Evolutionary conservation across 2,888 invertebrate genomes (phyloP).

Genomic region (Chrysomela aeneicollis): DNA sequence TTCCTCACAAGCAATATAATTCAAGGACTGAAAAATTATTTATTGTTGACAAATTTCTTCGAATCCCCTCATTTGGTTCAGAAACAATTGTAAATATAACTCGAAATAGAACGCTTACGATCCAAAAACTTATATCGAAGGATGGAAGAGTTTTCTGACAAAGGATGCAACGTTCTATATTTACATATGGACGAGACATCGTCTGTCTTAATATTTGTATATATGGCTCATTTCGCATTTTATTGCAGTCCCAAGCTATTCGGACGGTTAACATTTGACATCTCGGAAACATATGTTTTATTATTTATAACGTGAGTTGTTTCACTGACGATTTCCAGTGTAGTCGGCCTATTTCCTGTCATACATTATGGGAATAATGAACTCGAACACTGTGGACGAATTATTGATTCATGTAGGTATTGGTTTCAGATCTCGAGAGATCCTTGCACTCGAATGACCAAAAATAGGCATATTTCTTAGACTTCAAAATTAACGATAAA

Average conservation of each 20-base stretch:
- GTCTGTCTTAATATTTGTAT: slow-evolving; percentile 36
- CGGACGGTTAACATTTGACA: slow-evolving; percentile 32
- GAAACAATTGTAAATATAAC: background rate
- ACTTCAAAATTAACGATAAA: no score
- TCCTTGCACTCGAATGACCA: no score
- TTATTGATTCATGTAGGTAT: no score
- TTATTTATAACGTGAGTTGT: slow-evolving; percentile 40
- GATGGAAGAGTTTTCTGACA: background rate
- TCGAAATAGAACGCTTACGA: background rate
- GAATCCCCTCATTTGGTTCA: background rate
- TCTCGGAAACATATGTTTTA: slow-evolving; percentile 37
- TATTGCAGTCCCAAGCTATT: slow-evolving; percentile 36
- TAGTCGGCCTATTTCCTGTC: slow-evolving; percentile 25
- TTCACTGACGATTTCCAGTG: slow-evolving; percentile 39
- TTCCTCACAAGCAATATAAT: no score
- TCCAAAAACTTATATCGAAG: no score
- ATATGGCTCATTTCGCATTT: slow-evolving; percentile 26
- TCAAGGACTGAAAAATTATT: no score
- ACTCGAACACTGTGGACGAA: no score
- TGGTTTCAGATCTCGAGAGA: no score
- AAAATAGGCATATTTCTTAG: no score
- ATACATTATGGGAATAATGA: background rate
- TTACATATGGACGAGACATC: slow-evolving; percentile 27
- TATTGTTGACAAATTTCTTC: no score
- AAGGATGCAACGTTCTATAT: slow-evolving; percentile 23